Evolutionary conservation across 2,797 vertebrate species (phyloP), one percentile per base, ranked within the genome.

Genomic region (Hippoglossus hippoglossus): DNA sequence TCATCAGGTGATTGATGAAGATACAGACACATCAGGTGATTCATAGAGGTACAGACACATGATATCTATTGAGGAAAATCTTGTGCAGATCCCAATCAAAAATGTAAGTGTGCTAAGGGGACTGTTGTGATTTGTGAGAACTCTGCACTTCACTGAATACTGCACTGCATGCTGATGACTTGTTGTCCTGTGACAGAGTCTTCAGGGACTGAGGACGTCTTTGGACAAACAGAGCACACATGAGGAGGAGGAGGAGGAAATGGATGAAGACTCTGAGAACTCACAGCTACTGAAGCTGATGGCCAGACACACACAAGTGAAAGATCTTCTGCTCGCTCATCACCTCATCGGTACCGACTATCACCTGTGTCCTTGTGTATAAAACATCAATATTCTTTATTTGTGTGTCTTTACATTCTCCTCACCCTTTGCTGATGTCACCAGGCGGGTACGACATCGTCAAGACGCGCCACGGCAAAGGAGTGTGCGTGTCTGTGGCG

Each of bases 291-390:
- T 92, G 60, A 55, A 64, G 52, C 60, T 96, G 60, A 93, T 94
- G 80, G 92, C 88, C 77, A 93, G 91, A 80, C 79, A 81, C 15
- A 86, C 88, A 46, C 93, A 90, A 0, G 1, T 95, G 6, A 93
- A 88, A 79, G 92, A 91, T 41, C 82, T 93, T 67, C 91, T 97
- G 28, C 78, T 84, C 19, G 84, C 94, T 4, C 95, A 97, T 79
- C 90, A 79, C 66, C 88, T 97, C 79, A 95, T 96, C 75, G 97
- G 97, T 99, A 93, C 24, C 6, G 8, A 34, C 15, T 5, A 6
- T 24, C 31, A 28, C 2, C 13, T 46, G 15, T 18, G 13, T 46
- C 44, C 44, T 18, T 44, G 4, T 13, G 4, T 18, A 13, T 6
- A 46, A 1, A 46, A 3, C 15, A 19, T 2, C 3, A 7, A 15